phyloP scores from a whole-genome alignment of 2,113 vertebrate genomes.

The Leiothrix lutea region DNA sequence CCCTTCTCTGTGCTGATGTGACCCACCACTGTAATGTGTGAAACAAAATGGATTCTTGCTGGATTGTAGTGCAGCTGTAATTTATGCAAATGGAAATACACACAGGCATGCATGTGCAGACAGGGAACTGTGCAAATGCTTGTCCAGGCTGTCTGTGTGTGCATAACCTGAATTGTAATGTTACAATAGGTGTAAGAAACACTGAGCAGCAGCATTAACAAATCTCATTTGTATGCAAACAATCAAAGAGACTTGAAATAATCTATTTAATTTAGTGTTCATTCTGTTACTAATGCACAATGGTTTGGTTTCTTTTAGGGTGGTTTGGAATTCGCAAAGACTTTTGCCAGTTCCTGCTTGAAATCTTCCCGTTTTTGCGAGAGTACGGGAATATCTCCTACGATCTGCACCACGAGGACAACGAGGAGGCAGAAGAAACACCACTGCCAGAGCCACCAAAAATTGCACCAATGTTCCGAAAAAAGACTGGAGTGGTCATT shows the following conservation, averaged over 20 bases:
- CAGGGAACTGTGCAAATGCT: neutral
- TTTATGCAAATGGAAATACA: neutral
- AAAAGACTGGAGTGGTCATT: conserved; percentile 96
- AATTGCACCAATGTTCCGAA: conserved; percentile 94
- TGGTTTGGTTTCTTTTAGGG: conserved; percentile 72
- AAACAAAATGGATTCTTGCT: neutral
- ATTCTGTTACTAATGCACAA: neutral
- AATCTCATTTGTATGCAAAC: neutral
- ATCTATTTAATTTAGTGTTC: neutral
- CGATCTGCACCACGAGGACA: conserved; percentile 92
- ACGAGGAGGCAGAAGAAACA: conserved; percentile 85
- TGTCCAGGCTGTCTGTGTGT: neutral
- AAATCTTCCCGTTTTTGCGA: conserved; percentile 94
- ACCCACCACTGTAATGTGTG: neutral
- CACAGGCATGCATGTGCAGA: neutral
- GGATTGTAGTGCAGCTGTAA: neutral
- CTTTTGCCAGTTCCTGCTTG: conserved; percentile 97
- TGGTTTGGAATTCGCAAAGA: conserved; percentile 99
- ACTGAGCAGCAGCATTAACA: neutral
- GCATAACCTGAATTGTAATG: neutral
- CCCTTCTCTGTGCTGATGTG: neutral
- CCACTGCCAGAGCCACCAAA: conserved; percentile 90
- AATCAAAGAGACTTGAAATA: neutral
- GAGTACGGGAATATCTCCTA: conserved; percentile 98
- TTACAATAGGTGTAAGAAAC: rapidly evolving